phyloP scores from a whole-genome alignment of 1,140 invertebrate species.

The Portunus trituberculatus region DNA sequence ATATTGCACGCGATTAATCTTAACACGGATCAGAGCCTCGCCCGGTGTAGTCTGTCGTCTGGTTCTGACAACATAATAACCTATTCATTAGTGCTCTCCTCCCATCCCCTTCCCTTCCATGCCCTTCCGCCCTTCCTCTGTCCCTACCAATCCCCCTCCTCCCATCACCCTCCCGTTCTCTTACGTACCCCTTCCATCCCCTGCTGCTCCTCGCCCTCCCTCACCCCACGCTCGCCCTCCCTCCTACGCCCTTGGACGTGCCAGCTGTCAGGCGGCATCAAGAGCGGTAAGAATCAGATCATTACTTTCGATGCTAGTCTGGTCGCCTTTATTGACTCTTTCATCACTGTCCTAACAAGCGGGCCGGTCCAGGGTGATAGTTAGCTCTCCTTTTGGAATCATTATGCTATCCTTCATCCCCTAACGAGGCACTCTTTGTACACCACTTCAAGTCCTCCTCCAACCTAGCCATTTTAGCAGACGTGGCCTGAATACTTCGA shows the following conservation, averaged over 20 bases:
- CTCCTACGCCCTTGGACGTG: not conserved
- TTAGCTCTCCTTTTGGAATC: not conserved
- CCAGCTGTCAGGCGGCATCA: slow-evolving; percentile 43
- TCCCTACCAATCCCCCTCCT: not conserved
- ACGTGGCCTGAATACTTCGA: not conserved
- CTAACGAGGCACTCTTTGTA: slow-evolving; percentile 21
- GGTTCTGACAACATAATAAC: slow-evolving; percentile 42
- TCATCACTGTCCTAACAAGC: slow-evolving; percentile 51
- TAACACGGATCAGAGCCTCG: not conserved
- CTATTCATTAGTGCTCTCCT: slow-evolving; percentile 38
- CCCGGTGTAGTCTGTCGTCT: slow-evolving; percentile 33
- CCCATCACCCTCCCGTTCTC: too few species aligned
- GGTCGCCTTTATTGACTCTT: slow-evolving; percentile 36
- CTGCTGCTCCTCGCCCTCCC: not conserved
- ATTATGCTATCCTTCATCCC: slow-evolving; percentile 27
- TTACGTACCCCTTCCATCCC: not conserved
- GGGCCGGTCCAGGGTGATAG: not conserved
- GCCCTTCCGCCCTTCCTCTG: too few species aligned
- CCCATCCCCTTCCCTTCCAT: not conserved
- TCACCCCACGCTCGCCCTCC: not conserved
- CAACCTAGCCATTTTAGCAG: not conserved
- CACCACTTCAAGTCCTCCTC: not conserved
- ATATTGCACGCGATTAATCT: slow-evolving; percentile 11
- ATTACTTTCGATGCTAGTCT: slow-evolving; percentile 38
- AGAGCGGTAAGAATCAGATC: slow-evolving; percentile 50